Conservation (phyloP, 2,113 vertebrate species). For the Spizaetus ornatus region DNA sequence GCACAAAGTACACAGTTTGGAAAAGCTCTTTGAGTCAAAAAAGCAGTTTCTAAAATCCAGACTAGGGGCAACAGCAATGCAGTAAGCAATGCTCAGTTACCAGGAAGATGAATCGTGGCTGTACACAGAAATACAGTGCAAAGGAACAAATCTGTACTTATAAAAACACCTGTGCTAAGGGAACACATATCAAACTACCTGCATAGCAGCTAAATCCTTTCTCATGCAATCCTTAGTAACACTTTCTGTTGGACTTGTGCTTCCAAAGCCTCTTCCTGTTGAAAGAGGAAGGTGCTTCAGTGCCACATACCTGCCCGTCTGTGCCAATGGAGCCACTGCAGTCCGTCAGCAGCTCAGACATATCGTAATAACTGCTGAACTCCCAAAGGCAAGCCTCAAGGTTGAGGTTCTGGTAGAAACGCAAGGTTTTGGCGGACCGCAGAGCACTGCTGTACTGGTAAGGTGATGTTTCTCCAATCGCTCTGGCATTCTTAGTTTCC, state of each 20-base stretch:
- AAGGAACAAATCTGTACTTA: neutral
- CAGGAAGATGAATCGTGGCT: neutral
- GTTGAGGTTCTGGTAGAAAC: slow-evolving; percentile 81
- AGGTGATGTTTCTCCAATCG: slow-evolving; percentile 77
- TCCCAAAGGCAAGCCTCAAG: slow-evolving; percentile 81
- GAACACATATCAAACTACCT: neutral
- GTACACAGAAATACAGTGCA: neutral
- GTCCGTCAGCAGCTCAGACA: slow-evolving; percentile 76
- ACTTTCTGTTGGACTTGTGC: neutral
- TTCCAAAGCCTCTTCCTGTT: neutral
- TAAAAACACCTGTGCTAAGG: neutral
- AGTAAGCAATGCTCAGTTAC: neutral
- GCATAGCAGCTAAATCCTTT: neutral
- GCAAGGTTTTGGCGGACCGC: slow-evolving; percentile 72
- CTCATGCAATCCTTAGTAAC: neutral
- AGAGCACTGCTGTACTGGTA: slow-evolving; percentile 75
- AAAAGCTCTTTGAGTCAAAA: neutral
- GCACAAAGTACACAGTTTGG: neutral
- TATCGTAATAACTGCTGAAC: slow-evolving; percentile 78
- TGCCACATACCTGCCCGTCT: slow-evolving; percentile 73
- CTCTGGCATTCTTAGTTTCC: slow-evolving; percentile 75
- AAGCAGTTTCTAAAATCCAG: neutral
- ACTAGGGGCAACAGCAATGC: neutral
- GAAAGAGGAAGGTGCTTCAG: neutral
- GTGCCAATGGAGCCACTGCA: slow-evolving; percentile 77